Conservation (phyloP, 2,113 vertebrate species). For the Origma solitaria region DNA sequence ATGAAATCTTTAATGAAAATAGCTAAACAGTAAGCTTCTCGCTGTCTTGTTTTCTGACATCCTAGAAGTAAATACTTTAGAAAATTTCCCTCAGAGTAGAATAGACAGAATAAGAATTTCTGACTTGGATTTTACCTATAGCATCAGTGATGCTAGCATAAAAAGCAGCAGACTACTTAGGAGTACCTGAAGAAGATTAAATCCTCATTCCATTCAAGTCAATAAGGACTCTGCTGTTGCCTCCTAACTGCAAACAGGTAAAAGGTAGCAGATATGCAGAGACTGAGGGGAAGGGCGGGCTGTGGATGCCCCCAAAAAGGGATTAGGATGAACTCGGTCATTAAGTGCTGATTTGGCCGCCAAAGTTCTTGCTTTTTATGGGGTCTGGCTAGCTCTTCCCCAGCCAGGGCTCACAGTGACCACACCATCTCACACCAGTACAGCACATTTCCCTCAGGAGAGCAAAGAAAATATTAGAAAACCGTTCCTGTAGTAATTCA, state of each 20-base stretch:
- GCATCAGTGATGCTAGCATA: not conserved
- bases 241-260: not conserved
- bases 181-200: not conserved
- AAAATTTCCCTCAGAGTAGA: not conserved
- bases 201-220: not conserved
- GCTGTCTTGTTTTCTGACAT: not conserved
- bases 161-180: not conserved
- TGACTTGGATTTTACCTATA: not conserved
- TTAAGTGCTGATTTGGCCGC: not conserved
- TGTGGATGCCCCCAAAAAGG: not conserved
- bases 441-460: not conserved
- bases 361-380: not conserved
- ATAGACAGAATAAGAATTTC: not conserved
- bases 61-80: not conserved
- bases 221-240: not conserved
- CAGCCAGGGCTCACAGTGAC: not conserved
- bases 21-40: not conserved
- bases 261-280: not conserved
- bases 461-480: not conserved
- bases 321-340: not conserved
- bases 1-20: not conserved
- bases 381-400: not conserved
- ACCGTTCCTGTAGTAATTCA: not conserved
- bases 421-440: not conserved
- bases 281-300: rapidly evolving